Evolutionary conservation across 2,888 invertebrate genomes (phyloP).

Genomic region (Yponomeuta plumbellus): DNA sequence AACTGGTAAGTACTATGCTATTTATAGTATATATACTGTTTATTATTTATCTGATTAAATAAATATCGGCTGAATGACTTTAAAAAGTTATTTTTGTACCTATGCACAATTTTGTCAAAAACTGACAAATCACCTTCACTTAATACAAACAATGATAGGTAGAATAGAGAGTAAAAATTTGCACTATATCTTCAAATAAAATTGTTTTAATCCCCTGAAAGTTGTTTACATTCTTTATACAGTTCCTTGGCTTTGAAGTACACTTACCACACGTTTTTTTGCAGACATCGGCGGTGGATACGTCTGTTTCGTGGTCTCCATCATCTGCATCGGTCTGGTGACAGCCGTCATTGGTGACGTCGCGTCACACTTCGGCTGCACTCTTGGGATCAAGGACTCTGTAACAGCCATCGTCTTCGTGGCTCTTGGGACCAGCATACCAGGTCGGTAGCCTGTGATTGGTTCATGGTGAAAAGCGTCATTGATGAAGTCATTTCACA

Average conservation of each 20-base stretch:
- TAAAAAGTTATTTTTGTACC: too few species aligned
- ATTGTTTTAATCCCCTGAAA: too few species aligned
- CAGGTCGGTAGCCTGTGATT: slow-evolving; percentile 81
- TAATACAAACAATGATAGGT: too few species aligned
- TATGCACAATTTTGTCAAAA: too few species aligned
- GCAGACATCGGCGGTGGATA: slow-evolving; percentile 95
- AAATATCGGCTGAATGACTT: too few species aligned
- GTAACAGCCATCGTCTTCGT: slow-evolving; percentile 99
- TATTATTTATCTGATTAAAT: too few species aligned
- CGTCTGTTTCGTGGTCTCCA: slow-evolving; percentile 95
- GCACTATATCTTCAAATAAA: too few species aligned
- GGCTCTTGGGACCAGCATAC: slow-evolving; percentile 98
- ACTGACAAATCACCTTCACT: too few species aligned
- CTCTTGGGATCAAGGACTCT: slow-evolving; percentile 95
- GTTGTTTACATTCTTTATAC: too few species aligned
- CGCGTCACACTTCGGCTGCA: slow-evolving; percentile 98
- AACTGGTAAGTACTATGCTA: slow-evolving; percentile 76
- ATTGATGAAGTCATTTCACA: slow-evolving; percentile 98
- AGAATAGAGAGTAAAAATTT: too few species aligned
- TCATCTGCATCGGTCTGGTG: slow-evolving; percentile 93
- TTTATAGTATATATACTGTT: background rate
- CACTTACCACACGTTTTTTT: background rate
- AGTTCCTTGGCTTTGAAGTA: too few species aligned
- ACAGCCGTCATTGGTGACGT: slow-evolving; percentile 98
- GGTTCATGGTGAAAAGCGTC: slow-evolving; percentile 88